Conservation (phyloP, 53 echinoderm and acorn worm genomes). For the Apostichopus leukothele region DNA sequence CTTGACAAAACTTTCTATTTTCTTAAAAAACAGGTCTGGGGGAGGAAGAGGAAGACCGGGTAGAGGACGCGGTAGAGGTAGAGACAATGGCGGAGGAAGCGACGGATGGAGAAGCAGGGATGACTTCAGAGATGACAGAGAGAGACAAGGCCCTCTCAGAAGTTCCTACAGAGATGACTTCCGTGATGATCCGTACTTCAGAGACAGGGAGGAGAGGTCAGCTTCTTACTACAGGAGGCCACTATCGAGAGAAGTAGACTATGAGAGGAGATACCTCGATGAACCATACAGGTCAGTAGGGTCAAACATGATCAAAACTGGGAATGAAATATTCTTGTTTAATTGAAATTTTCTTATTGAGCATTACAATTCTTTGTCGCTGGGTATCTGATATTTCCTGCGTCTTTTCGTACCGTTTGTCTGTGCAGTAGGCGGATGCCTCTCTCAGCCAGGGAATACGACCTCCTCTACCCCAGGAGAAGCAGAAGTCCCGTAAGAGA, state of each 20-base stretch:
- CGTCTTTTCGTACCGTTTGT: background rate
- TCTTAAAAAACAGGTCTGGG: background rate
- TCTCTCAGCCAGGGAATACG: slow-evolving; percentile 18
- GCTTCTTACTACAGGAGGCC: background rate
- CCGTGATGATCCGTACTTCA: slow-evolving; percentile 63
- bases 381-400: too few species aligned
- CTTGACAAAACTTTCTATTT: too few species aligned
- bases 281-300: slow-evolving; percentile 37
- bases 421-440: slow-evolving; percentile 15
- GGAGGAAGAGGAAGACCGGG: slow-evolving; percentile 39
- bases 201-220: slow-evolving; percentile 17
- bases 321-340: too few species aligned
- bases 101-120: slow-evolving; percentile 44
- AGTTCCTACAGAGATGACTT: slow-evolving; percentile 63
- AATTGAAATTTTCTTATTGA: too few species aligned
- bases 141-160: slow-evolving; percentile 33
- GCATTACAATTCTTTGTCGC: too few species aligned
- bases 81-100: slow-evolving; percentile 42
- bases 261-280: slow-evolving; percentile 31
- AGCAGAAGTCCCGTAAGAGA: slow-evolving; percentile 33
- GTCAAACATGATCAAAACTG: too few species aligned
- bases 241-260: slow-evolving; percentile 11
- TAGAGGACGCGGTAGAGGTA: slow-evolving; percentile 51
- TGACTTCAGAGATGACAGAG: slow-evolving; percentile 2
- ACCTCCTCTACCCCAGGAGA: slow-evolving; percentile 21